These are phyloP conservation scores for Somateria mollissima DNA, from an alignment of 2,797 vertebrate genomes.

Conservation along the genomic window DNA sequence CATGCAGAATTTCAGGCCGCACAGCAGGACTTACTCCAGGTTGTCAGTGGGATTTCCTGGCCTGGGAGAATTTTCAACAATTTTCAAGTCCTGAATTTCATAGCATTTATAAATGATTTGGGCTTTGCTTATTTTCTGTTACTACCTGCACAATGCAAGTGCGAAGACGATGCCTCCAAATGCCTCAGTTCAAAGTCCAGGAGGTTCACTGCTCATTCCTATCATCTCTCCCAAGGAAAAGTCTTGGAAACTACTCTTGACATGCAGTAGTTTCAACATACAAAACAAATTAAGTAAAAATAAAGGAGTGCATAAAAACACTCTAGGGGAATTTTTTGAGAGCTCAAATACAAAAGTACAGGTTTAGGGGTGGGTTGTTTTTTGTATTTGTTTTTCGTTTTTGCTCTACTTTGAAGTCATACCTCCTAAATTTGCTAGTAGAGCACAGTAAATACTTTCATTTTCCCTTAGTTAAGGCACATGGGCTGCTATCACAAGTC, in stretches of 20 bases:
- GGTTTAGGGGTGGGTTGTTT: background rate
- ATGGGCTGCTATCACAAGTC: background rate
- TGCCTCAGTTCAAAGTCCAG: background rate
- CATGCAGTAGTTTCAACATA: background rate
- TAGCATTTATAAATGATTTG: background rate
- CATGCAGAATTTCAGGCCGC: background rate
- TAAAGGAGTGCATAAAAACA: background rate
- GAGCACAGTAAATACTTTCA: background rate
- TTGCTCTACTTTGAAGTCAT: background rate
- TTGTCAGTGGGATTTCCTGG: background rate
- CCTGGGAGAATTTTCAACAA: background rate
- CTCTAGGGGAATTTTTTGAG: background rate
- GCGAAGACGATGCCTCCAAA: background rate
- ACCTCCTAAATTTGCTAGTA: background rate
- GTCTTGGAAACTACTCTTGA: background rate
- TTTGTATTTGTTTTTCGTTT: background rate
- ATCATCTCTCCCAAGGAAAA: background rate
- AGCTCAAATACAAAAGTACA: background rate
- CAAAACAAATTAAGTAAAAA: background rate
- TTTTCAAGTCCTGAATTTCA: background rate
- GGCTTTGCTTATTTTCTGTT: background rate
- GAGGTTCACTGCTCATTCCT: background rate
- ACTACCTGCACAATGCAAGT: background rate
- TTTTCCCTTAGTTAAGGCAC: background rate
- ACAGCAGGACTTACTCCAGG: background rate